Base-by-base conservation (phyloP, 2,797 vertebrate species). In the Schizopygopsis malacanthus region DNA sequence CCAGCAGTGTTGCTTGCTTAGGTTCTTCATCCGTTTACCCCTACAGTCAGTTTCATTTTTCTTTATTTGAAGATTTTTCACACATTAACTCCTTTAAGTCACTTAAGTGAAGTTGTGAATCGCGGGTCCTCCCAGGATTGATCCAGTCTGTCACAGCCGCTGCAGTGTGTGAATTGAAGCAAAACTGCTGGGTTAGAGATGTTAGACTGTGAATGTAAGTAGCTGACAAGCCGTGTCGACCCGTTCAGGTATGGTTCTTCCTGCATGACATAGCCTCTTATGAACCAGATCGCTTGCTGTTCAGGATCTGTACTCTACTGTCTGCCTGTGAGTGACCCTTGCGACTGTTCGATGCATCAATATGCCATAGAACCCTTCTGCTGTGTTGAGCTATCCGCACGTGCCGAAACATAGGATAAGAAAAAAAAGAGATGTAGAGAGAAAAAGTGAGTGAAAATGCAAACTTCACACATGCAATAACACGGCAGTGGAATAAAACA, bases 191-290 rank as follows among this genome's bases (percentile, higher is more conserved):
- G 75, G 47, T 70, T 59, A 77, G n/a, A 84, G 50, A 79, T 79
- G 75, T 79, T 85, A 79, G 52, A 33, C 67, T n/a, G 39, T 0
- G 8, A 59, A 63, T 79, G 67, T 72, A 59, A 79, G 82, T 47
- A 77, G 76, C 39, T 71, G 83, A 85, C 76, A 79, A 79, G 83
- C 75, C 83, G 1, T 61, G 65, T 72, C 52, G 65, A 85, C 76
- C 76, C 41, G 5, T 61, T 79, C 83, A 61, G 76, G 20, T 47
- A 47, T 7, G 50, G 25, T 25, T 79, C 18, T 79, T 79, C 18
- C 65, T 47, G 25, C 65, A 72, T 71, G 52, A 71, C 75, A 84
- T 6, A 28, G 18, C 8, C 63, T 59, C 22, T 56, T 54, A 15
- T 84, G n/a, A 84, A 56, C 47, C 63, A 54, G 11, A 15, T 13